Evolutionary conservation across 2,888 invertebrate species (phyloP), one percentile per base, ranked within the genome.

Genomic region (Pimpla rufipes): DNA sequence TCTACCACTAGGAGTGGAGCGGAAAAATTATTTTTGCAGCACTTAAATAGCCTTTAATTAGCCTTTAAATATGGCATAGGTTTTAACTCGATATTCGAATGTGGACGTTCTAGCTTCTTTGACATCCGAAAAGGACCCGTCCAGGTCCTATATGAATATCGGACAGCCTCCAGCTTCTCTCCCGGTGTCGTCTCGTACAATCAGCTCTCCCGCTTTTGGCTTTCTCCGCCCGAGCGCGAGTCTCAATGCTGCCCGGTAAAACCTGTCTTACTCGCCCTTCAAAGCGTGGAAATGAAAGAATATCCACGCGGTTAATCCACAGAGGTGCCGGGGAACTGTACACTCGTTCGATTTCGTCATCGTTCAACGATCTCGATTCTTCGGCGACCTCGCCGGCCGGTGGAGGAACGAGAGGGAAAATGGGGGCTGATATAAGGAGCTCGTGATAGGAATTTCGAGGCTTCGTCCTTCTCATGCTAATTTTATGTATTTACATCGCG

Each of bases 271-370:
- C 70, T 76, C 59, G 67, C 50, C 45, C 75, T 76, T 73, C 52
- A 57, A 57, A 37, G 47, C 10, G 40, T 73, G 45, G 47, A 50
- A 37, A 77, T 70, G 52, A 64, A 79, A 62, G 75, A 75, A 59
- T 16, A 45, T 45, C 57, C 18, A 16, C 40, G 23, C 13, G 21
- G 57, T 64, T 18, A 70, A 70, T 40, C 47, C 29, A 50, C n/a
- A 8, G 55, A 47, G 16, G 47, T 50, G 37, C 37, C 1, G 42
- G 23, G 10, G 21, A 16, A 23, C 76, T 50, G 37, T 82, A 59
- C 70, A 70, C 66, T 79, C 75, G 75, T 74, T 79, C 70, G 64
- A 75, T 79, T 79, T 79, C 79, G 83, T 75, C 75, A 79, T 77
- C 66, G 35, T 55, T 52, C 10, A 59, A 73, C 59, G 66, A 81